Conservation (phyloP, 2,113 vertebrate genomes). For the Excalfactoria chinensis region DNA sequence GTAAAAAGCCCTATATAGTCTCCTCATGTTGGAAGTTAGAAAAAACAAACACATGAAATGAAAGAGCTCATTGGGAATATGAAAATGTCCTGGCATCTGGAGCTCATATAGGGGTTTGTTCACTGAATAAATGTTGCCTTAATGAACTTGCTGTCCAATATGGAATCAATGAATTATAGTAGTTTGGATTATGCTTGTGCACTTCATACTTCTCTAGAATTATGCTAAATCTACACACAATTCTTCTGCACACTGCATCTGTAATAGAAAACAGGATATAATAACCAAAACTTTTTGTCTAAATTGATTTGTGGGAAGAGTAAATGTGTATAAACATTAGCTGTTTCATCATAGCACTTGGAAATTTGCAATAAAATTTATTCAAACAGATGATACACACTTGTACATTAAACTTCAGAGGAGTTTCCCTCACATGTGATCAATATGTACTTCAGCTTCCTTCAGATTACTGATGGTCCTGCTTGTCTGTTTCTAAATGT, state of each 20-base stretch:
- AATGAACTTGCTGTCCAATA: background rate
- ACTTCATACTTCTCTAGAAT: background rate
- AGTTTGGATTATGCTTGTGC: background rate
- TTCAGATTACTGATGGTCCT: background rate
- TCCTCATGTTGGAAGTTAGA: background rate
- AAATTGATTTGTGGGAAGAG: background rate
- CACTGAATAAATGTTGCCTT: background rate
- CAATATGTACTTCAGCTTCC: conserved; percentile 36
- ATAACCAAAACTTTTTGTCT: conserved; percentile 5
- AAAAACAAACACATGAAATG: background rate
- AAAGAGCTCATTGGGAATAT: background rate
- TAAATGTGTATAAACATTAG: background rate
- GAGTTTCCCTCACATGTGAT: background rate
- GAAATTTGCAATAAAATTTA: conserved; percentile 32
- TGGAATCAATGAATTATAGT: background rate
- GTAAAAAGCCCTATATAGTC: background rate
- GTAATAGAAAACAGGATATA: background rate
- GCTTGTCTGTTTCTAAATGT: background rate
- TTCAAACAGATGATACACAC: conserved; percentile 34
- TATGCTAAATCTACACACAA: background rate
- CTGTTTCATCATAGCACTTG: background rate
- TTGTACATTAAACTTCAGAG: conserved; percentile 47
- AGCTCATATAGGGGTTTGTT: background rate
- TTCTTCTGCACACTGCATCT: background rate
- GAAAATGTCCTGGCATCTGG: background rate